A percentile compares a stretch with the other conserved stretches of the same genome.
Conservation (phyloP, 2,113 vertebrate species). For the Nyctibius bracteatus region DNA sequence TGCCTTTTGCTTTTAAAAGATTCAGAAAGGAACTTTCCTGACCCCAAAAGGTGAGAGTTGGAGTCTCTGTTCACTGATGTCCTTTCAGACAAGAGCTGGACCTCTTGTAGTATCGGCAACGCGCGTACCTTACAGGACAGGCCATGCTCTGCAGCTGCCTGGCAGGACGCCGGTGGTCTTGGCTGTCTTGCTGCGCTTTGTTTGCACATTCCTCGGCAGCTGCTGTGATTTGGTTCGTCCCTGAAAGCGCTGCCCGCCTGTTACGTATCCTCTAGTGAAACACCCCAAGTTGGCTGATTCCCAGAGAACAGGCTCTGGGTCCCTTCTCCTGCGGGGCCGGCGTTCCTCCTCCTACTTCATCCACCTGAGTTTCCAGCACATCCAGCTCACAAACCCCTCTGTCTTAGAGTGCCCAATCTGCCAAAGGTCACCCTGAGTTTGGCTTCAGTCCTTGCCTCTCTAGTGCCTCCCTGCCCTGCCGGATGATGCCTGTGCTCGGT, state of each 20-base stretch:
- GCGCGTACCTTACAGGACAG: background rate
- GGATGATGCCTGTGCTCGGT: fast-evolving
- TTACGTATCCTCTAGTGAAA: background rate
- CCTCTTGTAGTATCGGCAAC: background rate
- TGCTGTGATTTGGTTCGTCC: background rate
- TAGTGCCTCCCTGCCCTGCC: background rate
- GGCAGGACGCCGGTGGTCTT: background rate
- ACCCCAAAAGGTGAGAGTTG: background rate
- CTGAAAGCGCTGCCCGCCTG: background rate
- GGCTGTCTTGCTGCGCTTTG: background rate
- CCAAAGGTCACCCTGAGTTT: background rate
- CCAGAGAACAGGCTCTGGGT: background rate
- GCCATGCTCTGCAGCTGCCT: background rate
- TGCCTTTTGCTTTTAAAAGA: background rate
- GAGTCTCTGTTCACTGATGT: background rate
- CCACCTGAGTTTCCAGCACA: background rate
- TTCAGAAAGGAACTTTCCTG: background rate
- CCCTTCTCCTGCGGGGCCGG: background rate
- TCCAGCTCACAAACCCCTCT: background rate
- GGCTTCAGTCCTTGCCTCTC: background rate
- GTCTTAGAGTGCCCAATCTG: background rate
- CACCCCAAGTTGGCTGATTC: background rate
- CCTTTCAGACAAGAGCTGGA: slow-evolving; percentile 22
- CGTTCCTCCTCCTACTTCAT: background rate
- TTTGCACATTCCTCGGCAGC: slow-evolving; percentile 14